Evolutionary conservation across 2,797 vertebrate genomes (phyloP).

Genomic region (Acanthurus lineatus): DNA sequence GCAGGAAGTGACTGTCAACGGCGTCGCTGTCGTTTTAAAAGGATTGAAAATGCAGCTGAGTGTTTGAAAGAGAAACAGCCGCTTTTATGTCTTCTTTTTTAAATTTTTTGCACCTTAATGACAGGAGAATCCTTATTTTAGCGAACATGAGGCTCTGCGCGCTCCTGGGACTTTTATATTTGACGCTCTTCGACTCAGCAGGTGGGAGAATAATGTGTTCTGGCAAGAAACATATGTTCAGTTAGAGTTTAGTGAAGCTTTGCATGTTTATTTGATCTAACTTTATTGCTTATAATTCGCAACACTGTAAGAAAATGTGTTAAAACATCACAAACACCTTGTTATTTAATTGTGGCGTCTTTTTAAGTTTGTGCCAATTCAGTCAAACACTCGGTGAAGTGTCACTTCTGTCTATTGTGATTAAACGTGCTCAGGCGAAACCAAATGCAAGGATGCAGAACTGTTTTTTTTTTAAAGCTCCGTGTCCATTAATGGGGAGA

Average conservation of each 20-base stretch:
- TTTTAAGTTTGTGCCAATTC: constrained; percentile 11
- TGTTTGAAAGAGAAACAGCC: constrained; percentile 2
- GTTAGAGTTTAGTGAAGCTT: not conserved
- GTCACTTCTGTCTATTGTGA: not conserved
- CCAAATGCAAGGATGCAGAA: not conserved
- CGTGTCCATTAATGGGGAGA: not conserved
- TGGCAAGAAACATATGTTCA: not conserved
- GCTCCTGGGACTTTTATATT: constrained; percentile 59
- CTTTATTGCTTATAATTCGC: not conserved
- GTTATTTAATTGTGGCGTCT: not conserved
- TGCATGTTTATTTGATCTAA: no score
- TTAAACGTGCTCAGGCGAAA: not conserved
- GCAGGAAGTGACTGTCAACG: constrained; percentile 80
- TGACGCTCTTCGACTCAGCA: constrained; percentile 58
- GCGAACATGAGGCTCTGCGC: constrained; percentile 60
- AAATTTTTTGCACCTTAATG: not conserved
- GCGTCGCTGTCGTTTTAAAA: constrained; percentile 22
- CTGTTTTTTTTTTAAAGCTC: not conserved
- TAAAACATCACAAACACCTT: not conserved
- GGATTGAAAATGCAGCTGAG: constrained; percentile 43
- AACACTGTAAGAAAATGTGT: not conserved
- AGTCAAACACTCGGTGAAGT: not conserved
- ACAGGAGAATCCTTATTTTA: fast-evolving
- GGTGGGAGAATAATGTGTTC: constrained; percentile 57
- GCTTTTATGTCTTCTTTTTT: not conserved